phyloP scores from a whole-genome alignment of 2,888 invertebrate species.

The Yponomeuta sedellus region DNA sequence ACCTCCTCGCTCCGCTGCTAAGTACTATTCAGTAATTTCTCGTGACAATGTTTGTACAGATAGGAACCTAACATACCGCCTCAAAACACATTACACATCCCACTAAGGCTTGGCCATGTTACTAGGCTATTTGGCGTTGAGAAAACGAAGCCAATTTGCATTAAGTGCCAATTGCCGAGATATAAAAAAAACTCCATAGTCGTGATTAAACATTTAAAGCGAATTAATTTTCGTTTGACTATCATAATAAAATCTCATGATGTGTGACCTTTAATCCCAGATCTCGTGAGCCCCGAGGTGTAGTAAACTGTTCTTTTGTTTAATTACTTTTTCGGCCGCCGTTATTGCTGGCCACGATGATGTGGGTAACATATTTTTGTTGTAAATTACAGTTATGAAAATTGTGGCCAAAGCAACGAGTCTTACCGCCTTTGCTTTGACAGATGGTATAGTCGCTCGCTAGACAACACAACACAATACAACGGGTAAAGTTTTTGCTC shows the following conservation, averaged over 20 bases:
- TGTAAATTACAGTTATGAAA: neutral
- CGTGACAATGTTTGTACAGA: too few species aligned
- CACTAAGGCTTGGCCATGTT: neutral
- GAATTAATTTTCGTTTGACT: neutral
- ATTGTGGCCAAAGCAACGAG: too few species aligned
- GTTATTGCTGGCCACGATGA: neutral
- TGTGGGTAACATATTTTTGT: neutral
- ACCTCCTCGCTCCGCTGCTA: too few species aligned
- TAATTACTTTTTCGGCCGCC: conserved; percentile 3
- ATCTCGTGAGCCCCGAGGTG: neutral
- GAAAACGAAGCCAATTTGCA: conserved; percentile 1
- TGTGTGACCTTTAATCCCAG: neutral
- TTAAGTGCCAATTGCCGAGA: neutral
- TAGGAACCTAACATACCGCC: neutral
- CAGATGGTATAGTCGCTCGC: too few species aligned
- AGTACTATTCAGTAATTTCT: too few species aligned
- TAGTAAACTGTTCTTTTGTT: conserved; percentile 10
- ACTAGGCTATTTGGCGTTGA: neutral
- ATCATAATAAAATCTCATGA: neutral
- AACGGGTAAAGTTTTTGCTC: too few species aligned
- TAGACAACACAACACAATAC: too few species aligned
- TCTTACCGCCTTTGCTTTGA: too few species aligned
- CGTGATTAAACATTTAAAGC: neutral
- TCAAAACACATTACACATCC: neutral
- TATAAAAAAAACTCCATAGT: conserved; percentile 1